These are phyloP conservation scores for Corbicula japonica DNA, from an alignment of 2,888 invertebrate genomes.

Conservation along the genomic window DNA sequence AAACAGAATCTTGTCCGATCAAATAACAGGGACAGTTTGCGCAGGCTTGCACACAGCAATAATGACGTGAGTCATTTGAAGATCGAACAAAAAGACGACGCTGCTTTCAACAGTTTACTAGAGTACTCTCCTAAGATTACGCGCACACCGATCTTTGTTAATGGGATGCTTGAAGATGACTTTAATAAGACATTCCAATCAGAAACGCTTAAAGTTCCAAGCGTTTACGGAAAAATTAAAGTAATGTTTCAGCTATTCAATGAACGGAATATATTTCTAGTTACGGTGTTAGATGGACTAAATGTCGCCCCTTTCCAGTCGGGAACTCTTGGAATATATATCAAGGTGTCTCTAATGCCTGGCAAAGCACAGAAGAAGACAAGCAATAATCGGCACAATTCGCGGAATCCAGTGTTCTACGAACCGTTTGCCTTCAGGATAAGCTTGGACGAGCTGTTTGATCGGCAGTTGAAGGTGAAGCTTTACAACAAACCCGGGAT, in stretches of 20 bases:
- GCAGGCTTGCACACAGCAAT: background rate
- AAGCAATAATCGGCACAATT: conserved; percentile 27
- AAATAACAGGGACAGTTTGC: background rate
- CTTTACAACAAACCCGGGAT: conserved; percentile 54
- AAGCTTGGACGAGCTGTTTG: conserved; percentile 37
- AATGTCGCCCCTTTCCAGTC: conserved; percentile 19
- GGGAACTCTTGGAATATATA: conserved; percentile 39
- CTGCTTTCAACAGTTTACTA: no score
- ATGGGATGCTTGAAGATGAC: no score
- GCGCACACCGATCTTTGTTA: no score
- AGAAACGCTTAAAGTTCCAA: no score
- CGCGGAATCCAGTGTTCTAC: conserved; percentile 46
- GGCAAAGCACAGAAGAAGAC: conserved; percentile 34
- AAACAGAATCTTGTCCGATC: conserved; percentile 3
- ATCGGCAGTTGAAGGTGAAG: conserved; percentile 39
- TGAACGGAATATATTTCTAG: conserved; percentile 18
- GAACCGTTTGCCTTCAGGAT: conserved; percentile 44
- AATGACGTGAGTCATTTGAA: background rate
- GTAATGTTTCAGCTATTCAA: conserved; percentile 60
- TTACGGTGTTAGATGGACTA: conserved; percentile 34
- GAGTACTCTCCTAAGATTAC: no score
- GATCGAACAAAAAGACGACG: background rate
- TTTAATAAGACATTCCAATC: no score
- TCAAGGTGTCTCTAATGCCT: conserved; percentile 42
- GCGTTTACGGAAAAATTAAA: conserved; percentile 48